Evolutionary conservation across 2,797 vertebrate genomes (phyloP).

Genomic region (Urophycis tenuis): DNA sequence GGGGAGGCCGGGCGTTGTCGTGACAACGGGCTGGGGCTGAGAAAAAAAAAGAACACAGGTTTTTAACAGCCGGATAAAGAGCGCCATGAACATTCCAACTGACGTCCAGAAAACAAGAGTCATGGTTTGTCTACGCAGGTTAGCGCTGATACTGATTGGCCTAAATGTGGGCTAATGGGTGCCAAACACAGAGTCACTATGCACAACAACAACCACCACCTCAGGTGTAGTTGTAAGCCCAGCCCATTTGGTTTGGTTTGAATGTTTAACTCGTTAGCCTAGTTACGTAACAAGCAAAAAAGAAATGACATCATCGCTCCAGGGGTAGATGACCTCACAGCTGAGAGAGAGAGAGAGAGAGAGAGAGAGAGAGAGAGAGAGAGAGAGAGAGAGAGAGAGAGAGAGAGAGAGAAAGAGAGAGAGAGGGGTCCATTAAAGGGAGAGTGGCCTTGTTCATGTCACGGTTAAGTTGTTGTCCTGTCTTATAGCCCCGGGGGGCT

Average conservation of each 20-base stretch:
- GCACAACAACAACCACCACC: neutral
- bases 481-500: neutral
- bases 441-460: neutral
- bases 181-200: neutral
- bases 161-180: neutral
- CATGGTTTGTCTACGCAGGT: neutral
- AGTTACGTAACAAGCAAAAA: neutral
- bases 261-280: too few relatives aligned
- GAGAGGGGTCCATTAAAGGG: neutral
- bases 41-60: neutral
- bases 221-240: too few relatives aligned
- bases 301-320: neutral
- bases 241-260: too few relatives aligned
- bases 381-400: neutral
- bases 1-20: slow-evolving; percentile 81
- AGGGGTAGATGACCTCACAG: neutral
- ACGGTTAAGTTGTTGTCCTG: neutral
- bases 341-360: neutral
- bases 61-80: neutral
- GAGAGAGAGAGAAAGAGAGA: neutral
- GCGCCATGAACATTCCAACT: neutral
- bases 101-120: neutral
- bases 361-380: neutral
- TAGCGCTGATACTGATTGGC: too few relatives aligned
- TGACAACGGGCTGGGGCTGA: slow-evolving; percentile 74